Percentiles rank a stretch among this genome's conserved stretches.
Evolutionary conservation across 2,113 vertebrate species (phyloP).

Genomic region (Orthonyx spaldingii): DNA sequence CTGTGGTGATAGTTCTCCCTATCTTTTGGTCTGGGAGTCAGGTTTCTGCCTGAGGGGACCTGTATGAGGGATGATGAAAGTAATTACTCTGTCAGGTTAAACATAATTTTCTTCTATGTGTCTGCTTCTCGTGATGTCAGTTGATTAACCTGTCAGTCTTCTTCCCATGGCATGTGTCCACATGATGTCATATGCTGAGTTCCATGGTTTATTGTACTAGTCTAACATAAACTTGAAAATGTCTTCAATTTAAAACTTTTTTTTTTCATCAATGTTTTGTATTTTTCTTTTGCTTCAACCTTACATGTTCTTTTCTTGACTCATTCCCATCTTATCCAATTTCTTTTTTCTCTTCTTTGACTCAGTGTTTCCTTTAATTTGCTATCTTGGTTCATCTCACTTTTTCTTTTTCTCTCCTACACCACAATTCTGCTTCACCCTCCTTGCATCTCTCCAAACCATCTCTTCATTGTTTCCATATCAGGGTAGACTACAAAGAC

Average conservation of each 20-base stretch:
- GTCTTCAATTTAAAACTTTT: background rate
- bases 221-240: background rate
- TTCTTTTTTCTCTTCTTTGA: background rate
- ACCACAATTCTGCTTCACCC: background rate
- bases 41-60: conserved; percentile 11
- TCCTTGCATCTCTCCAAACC: background rate
- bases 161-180: background rate
- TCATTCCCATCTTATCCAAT: background rate
- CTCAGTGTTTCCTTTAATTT: background rate
- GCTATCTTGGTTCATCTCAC: background rate
- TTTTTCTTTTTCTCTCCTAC: background rate
- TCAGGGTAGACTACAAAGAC: background rate
- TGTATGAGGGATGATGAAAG: background rate
- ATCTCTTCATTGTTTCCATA: background rate
- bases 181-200: background rate
- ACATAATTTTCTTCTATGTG: background rate
- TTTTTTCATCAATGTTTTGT: background rate
- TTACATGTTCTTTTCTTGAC: background rate
- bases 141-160: conserved; percentile 18
- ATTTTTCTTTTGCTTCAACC: background rate
- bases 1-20: background rate
- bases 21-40: conserved; percentile 16
- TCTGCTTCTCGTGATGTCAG: conserved; percentile 15
- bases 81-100: conserved; percentile 39
- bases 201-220: background rate